Base-by-base conservation (phyloP, 2,113 vertebrate species). In the Notothenia rossii region DNA sequence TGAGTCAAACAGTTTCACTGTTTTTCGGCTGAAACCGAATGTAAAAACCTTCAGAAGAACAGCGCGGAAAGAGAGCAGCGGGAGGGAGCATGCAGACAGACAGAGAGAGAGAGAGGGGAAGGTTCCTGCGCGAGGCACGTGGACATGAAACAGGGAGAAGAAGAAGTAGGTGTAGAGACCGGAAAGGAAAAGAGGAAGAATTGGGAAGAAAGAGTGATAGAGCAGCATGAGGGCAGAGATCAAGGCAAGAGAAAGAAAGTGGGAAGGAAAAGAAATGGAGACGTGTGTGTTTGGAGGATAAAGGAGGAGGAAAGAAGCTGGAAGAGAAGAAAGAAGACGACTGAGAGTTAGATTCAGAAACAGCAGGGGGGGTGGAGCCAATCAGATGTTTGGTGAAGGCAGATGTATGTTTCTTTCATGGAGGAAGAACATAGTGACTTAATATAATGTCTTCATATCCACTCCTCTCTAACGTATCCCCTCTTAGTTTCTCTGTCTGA, bases 71-170 rank as follows among this genome's bases (percentile, higher is more conserved):
- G 36, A 5, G 45, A 81, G 17, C 60, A 54, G 49, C 60, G 17
- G 78, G 64, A 45, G 25, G 40, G 78, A 63, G 46, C 61, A 72
- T 12, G 17, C 43, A 53, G 65, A 56, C 22, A 22, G 22, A 22
- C 22, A 22, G 22, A 22, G 10, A 49, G 36, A 8, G 22, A 22
- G 22, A 22, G 10, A 49, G 36, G 7, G 22, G 25, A 55, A 13
- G 15, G 72, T n/a, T 10, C 29, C 29, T 29, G 29, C 3, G 29
- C 29, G 49, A 54, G n/a, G 67, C 43, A 66, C 4, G 20, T 54
- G 48, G n/a, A 62, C 36, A 67, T 55, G 50, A 75, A 79, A 20
- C 25, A 20, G 58, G 14, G 4, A 71, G 17, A 14, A 43, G 18
- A 29, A 45, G 7, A 29, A 5, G 29, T 11, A 54, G 71, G 5